Evolutionary conservation across 2,797 vertebrate genomes (phyloP), one percentile per base, ranked within the genome.

Genomic region (Spinus pinus): DNA sequence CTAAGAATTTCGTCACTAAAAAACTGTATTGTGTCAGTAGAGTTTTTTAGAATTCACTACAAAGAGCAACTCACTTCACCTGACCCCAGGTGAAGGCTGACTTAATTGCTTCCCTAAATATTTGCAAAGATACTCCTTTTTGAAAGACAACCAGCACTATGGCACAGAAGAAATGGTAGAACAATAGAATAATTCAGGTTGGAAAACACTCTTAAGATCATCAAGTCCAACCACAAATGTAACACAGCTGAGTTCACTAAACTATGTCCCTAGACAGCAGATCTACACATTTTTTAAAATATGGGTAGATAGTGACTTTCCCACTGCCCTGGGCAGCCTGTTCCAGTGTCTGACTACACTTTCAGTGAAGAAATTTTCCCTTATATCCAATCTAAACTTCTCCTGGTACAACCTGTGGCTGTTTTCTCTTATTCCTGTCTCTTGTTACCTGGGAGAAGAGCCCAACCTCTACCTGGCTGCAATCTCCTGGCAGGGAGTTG

Each of bases 1-100:
- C 41, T 49, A 65, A 70, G 44, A 93, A 69, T 21, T 86, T 78
- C 30, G 30, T 65, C 24, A 37, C 28, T 78, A 93, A 27, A 60
- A 60, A 60, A 39, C 57, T 24, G 61, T 14, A 42, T 1, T 21
- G 19, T 33, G 64, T 80, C 49, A 82, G 58, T 10, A 39, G 16
- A 44, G 28, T 75, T 79, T 75, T 84, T 51, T 33, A 69, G 30
- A 46, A 60, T 12, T 15, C 39, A 28, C 16, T 31, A 51, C 20
- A 35, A 79, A 60, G 23, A 84, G 19, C 1, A 2, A 27, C 31
- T 69, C 57, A 14, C 16, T 80, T 83, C 20, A 37, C 47, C 11
- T 24, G 51, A 65, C 21, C 15, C 27, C 39, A 87, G 30, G 16
- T 65, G 46, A 87, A 87, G 51, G 27, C 25, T 84, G 46, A 71